Evolutionary conservation across 2,113 vertebrate species (phyloP).

Genomic region (Phoxinus phoxinus): DNA sequence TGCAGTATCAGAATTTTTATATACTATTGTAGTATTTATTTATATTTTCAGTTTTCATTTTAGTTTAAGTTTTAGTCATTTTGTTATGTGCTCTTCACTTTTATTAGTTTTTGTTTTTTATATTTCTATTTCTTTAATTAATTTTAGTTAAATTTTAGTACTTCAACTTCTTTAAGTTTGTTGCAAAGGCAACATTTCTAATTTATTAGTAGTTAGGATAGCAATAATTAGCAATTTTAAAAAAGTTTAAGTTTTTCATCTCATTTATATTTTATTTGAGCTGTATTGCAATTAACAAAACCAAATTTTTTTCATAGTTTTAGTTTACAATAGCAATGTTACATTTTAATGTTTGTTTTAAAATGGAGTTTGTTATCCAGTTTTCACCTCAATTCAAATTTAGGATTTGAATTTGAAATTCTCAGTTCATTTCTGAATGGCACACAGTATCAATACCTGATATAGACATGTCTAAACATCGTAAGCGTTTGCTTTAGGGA

Average conservation of each 20-base stretch:
- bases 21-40: neutral
- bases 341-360: neutral
- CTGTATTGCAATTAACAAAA: neutral
- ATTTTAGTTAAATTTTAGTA: neutral
- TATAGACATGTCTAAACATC: neutral
- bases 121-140: neutral
- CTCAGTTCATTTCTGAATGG: neutral
- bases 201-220: no score
- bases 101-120: neutral
- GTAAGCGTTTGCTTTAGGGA: neutral
- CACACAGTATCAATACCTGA: neutral
- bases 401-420: neutral
- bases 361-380: neutral
- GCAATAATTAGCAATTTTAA: neutral
- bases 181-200: neutral
- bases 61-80: neutral
- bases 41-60: neutral
- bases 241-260: neutral
- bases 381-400: neutral
- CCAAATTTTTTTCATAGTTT: neutral
- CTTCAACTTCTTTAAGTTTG: neutral
- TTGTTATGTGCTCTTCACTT: neutral
- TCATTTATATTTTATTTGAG: neutral
- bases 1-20: no score
- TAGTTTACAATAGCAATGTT: neutral